Evolutionary conservation across 2,888 invertebrate species (phyloP).

Genomic region (Habrosyne pyritoides): DNA sequence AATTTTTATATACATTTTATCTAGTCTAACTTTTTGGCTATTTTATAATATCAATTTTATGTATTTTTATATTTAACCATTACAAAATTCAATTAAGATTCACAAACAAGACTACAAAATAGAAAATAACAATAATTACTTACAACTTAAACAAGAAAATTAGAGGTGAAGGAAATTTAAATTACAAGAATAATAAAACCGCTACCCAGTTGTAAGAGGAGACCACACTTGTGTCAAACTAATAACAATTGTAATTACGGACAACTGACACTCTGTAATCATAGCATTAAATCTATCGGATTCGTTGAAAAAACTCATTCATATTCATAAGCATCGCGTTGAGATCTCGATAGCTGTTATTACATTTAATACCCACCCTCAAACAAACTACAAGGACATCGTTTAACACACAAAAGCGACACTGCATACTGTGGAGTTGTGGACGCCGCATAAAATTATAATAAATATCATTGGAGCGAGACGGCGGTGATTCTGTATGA

Average conservation of each 20-base stretch:
- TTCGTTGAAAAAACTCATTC: slow-evolving; percentile 64
- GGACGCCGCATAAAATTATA: slow-evolving; percentile 81
- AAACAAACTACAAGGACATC: slow-evolving; percentile 68
- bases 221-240: slow-evolving; percentile 27
- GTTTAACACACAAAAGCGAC: slow-evolving; percentile 76
- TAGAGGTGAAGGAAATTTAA: too few relatives aligned
- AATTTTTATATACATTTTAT: too few relatives aligned
- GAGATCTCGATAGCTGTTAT: slow-evolving; percentile 51
- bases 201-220: neutral
- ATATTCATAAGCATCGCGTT: slow-evolving; percentile 60
- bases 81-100: too few relatives aligned
- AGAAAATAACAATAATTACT: too few relatives aligned
- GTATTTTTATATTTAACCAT: too few relatives aligned
- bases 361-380: slow-evolving; percentile 66
- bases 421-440: slow-evolving; percentile 53
- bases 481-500: slow-evolving; percentile 19
- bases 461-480: slow-evolving; percentile 71
- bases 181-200: neutral
- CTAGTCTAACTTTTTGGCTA: too few relatives aligned
- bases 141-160: too few relatives aligned
- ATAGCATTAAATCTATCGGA: slow-evolving; percentile 63
- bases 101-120: too few relatives aligned
- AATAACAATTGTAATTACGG: slow-evolving; percentile 59
- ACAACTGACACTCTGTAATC: slow-evolving; percentile 72
- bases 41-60: too few relatives aligned